Percentiles rank a stretch among this genome's conserved stretches.
Evolutionary conservation across 2,113 vertebrate species (phyloP).

Genomic region (Orientallactaga bullata): DNA sequence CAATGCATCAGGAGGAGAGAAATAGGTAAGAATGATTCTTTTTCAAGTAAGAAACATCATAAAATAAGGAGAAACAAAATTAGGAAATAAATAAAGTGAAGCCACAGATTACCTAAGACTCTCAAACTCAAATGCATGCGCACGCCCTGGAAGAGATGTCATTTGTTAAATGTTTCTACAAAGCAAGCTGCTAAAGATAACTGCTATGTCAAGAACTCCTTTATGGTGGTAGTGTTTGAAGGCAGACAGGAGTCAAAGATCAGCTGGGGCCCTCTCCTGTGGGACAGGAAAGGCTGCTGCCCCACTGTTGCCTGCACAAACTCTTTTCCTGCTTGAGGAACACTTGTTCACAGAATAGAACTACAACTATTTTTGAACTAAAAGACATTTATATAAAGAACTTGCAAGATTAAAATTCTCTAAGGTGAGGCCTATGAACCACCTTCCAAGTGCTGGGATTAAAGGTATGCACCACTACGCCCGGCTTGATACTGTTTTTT

Average conservation of each 20-base stretch:
- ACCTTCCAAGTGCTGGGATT: too few relatives aligned
- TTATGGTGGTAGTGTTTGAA: background rate
- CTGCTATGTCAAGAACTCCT: too few relatives aligned
- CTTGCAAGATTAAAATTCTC: background rate
- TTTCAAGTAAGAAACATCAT: background rate
- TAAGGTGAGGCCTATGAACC: background rate
- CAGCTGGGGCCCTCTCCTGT: background rate
- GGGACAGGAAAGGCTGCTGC: background rate
- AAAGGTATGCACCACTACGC: too few relatives aligned
- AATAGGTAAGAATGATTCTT: slow-evolving; percentile 27
- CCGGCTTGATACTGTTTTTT: background rate
- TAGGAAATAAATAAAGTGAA: background rate
- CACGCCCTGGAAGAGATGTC: background rate
- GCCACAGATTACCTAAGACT: background rate
- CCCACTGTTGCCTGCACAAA: background rate
- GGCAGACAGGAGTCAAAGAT: background rate
- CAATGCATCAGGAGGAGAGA: background rate
- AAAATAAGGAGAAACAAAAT: background rate
- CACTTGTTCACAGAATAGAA: background rate
- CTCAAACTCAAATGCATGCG: background rate
- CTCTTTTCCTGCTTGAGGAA: background rate
- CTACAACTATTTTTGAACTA: background rate
- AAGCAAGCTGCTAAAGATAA: background rate
- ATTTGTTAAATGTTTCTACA: background rate
- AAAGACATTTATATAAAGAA: background rate